These are phyloP conservation scores for Sebastes kiyomatsui DNA, from an alignment of 2,797 vertebrate genomes.

Conservation along the genomic window DNA sequence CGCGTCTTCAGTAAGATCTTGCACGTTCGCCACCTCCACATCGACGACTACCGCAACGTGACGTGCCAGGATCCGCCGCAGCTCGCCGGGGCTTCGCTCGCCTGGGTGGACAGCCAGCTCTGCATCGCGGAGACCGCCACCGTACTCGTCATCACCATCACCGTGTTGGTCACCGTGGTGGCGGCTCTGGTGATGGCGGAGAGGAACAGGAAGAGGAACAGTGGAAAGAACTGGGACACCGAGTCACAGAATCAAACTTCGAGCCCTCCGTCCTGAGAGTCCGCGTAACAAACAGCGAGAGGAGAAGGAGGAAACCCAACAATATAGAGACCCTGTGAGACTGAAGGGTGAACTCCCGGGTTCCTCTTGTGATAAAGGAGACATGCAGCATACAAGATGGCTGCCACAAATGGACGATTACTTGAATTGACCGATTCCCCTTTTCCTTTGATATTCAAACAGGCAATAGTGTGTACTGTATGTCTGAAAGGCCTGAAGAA, in stretches of 20 bases:
- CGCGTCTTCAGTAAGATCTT: conserved; percentile 81
- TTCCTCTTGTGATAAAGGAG: background rate
- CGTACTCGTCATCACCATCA: conserved; percentile 78
- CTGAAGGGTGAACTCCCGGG: background rate
- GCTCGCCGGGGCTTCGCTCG: conserved; percentile 73
- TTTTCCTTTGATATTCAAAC: background rate
- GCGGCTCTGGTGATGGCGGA: conserved; percentile 82
- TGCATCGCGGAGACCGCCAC: conserved; percentile 82
- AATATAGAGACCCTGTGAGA: background rate
- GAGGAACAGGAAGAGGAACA: conserved; percentile 77
- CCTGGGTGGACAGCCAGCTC: conserved; percentile 79
- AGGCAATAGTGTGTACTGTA: background rate
- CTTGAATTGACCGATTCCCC: background rate
- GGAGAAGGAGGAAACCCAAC: background rate
- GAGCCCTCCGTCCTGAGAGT: conserved; percentile 21
- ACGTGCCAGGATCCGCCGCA: conserved; percentile 75
- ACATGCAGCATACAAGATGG: background rate
- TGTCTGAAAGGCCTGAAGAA: background rate
- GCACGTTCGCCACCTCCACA: conserved; percentile 78
- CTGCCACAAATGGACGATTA: background rate
- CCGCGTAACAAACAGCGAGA: background rate
- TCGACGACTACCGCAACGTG: conserved; percentile 81
- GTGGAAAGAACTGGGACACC: conserved; percentile 71
- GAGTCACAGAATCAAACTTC: conserved; percentile 74
- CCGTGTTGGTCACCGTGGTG: conserved; percentile 80